These are phyloP conservation scores for Adelosebastes latens DNA, from an alignment of 2,797 vertebrate species.

Conservation along the genomic window DNA sequence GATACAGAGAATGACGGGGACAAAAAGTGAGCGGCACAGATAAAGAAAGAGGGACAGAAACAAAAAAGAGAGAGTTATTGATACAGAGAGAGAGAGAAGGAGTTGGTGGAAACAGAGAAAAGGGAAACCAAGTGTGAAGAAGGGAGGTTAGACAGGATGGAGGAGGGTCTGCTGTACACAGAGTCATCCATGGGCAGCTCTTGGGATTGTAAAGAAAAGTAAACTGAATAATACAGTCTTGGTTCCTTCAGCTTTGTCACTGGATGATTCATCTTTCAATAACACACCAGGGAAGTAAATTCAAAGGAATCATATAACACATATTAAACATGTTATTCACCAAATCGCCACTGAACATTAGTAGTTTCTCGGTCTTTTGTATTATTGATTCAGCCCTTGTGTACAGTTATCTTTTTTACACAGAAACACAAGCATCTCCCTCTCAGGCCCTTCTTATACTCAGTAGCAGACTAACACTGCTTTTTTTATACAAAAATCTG, in stretches of 20 bases:
- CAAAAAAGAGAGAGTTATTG: slow-evolving; percentile 14
- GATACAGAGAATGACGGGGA: slow-evolving; percentile 26
- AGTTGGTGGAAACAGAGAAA: not conserved
- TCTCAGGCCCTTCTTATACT: not conserved
- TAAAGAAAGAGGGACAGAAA: slow-evolving; percentile 29
- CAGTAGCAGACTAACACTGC: not conserved
- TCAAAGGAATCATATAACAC: not conserved
- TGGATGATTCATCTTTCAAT: slow-evolving; percentile 31
- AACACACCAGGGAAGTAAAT: slow-evolving; percentile 1
- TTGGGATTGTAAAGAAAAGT: slow-evolving; percentile 7
- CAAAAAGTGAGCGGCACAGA: slow-evolving; percentile 42
- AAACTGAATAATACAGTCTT: slow-evolving; percentile 4
- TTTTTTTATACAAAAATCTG: not conserved
- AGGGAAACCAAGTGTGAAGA: not conserved
- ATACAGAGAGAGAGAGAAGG: slow-evolving; percentile 2
- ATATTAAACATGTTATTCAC: not conserved
- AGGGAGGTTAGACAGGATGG: not conserved
- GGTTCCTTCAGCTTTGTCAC: slow-evolving; percentile 21
- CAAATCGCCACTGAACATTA: not conserved
- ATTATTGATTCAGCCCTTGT: not conserved
- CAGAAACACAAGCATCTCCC: not conserved
- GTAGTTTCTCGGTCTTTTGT: not conserved
- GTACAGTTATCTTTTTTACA: not conserved
- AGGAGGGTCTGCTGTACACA: not conserved
- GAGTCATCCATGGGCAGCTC: slow-evolving; percentile 2